These are phyloP conservation scores for Rostratula benghalensis DNA, from an alignment of 2,113 vertebrate genomes.

Conservation along the genomic window DNA sequence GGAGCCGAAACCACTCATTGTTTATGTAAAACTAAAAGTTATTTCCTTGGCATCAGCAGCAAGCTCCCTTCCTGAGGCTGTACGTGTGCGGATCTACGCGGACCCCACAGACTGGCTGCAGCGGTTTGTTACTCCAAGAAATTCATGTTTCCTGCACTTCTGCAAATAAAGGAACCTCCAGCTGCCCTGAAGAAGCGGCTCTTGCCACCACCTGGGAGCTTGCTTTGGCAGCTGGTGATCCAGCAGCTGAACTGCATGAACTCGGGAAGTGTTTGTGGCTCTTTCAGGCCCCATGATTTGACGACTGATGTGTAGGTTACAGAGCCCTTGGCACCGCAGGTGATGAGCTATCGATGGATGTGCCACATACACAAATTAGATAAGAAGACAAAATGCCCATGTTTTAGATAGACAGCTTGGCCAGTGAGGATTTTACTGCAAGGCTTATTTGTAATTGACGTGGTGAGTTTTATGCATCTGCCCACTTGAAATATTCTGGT, in stretches of 20 bases:
- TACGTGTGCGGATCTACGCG: rapidly evolving
- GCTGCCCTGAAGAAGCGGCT: not conserved
- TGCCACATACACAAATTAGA: not conserved
- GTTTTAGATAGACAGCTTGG: not conserved
- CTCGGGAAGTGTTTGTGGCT: not conserved
- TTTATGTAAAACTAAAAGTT: not conserved
- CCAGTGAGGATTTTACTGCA: not conserved
- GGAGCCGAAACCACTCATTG: not conserved
- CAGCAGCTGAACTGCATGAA: not conserved
- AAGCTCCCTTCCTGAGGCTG: not conserved
- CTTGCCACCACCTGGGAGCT: rapidly evolving
- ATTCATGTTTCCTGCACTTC: not conserved
- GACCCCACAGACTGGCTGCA: not conserved
- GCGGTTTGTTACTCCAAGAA: not conserved
- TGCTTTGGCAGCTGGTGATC: not conserved
- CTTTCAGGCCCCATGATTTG: not conserved
- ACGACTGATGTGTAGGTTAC: not conserved
- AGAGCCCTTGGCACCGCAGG: not conserved
- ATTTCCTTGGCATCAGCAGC: not conserved
- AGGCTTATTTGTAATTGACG: not conserved
- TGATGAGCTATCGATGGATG: not conserved
- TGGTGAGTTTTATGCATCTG: not conserved
- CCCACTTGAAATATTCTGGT: not conserved
- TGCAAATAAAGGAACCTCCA: not conserved
- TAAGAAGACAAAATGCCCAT: not conserved